Base-by-base conservation (phyloP, 2,797 vertebrate genomes). In the Gallirallus australis region DNA sequence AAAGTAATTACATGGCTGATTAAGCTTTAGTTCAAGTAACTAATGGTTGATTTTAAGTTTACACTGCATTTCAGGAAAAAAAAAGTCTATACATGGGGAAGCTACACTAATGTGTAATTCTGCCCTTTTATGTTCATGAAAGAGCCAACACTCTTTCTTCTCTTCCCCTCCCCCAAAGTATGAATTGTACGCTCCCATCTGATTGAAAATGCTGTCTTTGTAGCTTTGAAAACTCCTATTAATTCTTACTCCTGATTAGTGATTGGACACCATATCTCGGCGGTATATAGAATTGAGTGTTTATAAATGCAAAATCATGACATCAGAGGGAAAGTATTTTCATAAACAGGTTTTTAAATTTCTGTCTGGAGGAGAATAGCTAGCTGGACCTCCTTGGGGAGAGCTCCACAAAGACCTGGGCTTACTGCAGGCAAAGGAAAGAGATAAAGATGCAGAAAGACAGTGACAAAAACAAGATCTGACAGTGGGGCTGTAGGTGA, bases 81-180 rank as follows among this genome's bases (percentile, higher is more conserved):
- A 94, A 89, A 33, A 50, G 95, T 76, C 91, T 95, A 33, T 95
- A 89, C 93, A 77, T 84, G 94, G 90, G 94, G 90, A 96, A 91
- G 88, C 91, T 90, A 84, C 91, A 90, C 87, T 95, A 94, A 94
- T 95, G 90, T 95, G 95, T 92, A 94, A 86, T 94, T 96, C 90
- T 97, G 93, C 83, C 95, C 95, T 94, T 96, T 96, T 96, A 94
- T 96, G 95, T 96, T 96, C 91, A 96, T 94, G 96, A 94, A 94
- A 77, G 83, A 94, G 45, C 80, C 72, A 95, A 90, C 96, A 73
- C 88, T 86, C 89, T 85, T 89, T 89, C 82, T 95, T 95, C 85
- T 95, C 76, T 84, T 96, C 93, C 93, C 95, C 93, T 95, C 94
- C 94, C 91, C 88, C 76, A 65, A 40, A 93, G 71, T 39, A 85